These are phyloP conservation scores for Drosophila tani DNA, from an alignment of 1,140 invertebrate species.

Conservation along the genomic window DNA sequence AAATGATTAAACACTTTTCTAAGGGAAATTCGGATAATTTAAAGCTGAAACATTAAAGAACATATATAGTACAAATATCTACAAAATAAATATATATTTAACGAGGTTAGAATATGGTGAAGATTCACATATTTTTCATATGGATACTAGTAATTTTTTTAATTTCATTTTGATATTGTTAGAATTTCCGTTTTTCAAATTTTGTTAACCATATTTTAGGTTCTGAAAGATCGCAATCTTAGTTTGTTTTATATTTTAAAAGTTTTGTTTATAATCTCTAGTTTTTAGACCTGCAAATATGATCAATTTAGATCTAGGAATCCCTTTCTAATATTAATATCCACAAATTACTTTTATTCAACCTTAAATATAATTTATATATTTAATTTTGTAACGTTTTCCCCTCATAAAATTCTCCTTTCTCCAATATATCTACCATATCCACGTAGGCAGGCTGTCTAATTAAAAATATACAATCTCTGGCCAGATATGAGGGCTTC, in stretches of 20 bases:
- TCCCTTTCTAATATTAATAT: background rate
- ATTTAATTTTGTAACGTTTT: background rate
- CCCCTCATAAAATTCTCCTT: too few species aligned
- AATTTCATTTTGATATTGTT: background rate
- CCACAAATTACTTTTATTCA: background rate
- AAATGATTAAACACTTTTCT: too few species aligned
- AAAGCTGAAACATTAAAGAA: background rate
- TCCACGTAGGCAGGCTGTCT: background rate
- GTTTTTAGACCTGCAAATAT: background rate
- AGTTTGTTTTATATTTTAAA: too few species aligned
- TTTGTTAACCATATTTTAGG: too few species aligned
- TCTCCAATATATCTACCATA: background rate
- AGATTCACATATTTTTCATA: background rate
- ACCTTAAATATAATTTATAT: background rate
- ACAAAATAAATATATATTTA: background rate
- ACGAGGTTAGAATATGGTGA: background rate
- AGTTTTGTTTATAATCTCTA: background rate
- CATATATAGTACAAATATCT: background rate
- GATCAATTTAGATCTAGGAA: too few species aligned
- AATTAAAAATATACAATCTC: constrained; percentile 11
- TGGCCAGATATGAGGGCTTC: background rate
- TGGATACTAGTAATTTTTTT: background rate
- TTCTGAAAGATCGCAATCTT: background rate
- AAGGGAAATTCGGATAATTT: too few species aligned
- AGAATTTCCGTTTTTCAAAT: too few species aligned